Conservation (phyloP, 2,888 invertebrate species). For the Eurytoma adleriae region DNA sequence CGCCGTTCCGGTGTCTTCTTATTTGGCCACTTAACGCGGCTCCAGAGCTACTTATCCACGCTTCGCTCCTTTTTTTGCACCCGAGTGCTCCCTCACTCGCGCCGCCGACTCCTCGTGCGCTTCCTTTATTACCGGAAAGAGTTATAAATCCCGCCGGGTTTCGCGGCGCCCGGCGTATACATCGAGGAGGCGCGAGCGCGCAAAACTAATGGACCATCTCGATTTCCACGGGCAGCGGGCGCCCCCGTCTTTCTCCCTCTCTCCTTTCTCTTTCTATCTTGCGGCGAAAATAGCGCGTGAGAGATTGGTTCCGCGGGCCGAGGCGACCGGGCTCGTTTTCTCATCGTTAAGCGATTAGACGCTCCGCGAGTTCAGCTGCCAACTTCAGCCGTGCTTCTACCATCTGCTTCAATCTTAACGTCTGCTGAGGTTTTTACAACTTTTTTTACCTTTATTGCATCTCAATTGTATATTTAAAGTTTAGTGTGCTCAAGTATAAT, state of each 20-base stretch:
- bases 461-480: too few species aligned
- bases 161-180: conserved; percentile 6
- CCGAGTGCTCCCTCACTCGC: neutral
- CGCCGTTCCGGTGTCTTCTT: conserved; percentile 21
- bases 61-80: conserved; percentile 7
- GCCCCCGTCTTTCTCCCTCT: neutral
- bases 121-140: conserved; percentile 56
- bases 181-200: conserved; percentile 39
- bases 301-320: conserved; percentile 49
- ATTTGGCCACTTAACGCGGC: conserved; percentile 41
- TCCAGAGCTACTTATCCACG: conserved; percentile 26
- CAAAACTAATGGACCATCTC: conserved; percentile 55
- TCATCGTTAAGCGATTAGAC: conserved; percentile 67
- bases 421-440: too few species aligned
- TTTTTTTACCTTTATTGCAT: too few species aligned
- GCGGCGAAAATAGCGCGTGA: conserved; percentile 58
- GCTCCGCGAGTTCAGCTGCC: conserved; percentile 11
- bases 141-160: conserved; percentile 51
- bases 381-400: neutral
- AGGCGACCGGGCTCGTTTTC: conserved; percentile 62
- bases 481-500: too few species aligned
- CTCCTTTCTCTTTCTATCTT: conserved; percentile 5
- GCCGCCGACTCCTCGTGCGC: conserved; percentile 15
- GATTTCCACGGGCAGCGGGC: conserved; percentile 47
- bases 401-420: neutral